Base-by-base conservation (phyloP, 2,888 invertebrate genomes). In the Teinopalpus imperialis region DNA sequence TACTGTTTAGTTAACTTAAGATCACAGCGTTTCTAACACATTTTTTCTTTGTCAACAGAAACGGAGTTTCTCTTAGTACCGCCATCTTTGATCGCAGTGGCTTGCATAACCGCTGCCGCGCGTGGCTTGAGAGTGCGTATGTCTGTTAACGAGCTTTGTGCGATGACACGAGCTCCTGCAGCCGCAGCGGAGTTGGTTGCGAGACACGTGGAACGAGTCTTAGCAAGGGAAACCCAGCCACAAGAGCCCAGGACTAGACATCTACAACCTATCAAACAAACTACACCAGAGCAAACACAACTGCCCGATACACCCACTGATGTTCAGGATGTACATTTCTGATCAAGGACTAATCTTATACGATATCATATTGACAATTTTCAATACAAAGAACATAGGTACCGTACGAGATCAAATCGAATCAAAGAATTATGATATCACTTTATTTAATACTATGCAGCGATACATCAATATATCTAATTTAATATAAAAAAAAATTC, bases 41-140 rank as follows among this genome's bases (percentile, higher is more conserved):
- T 26, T 31, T 13, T 56, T 50, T 50, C 35, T 51, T 82, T 81
- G 76, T 74, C 61, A 54, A 75, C 91, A 94, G 94, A 94, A 76
- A 92, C 93, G n/a, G 92, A 91, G 56, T 91, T 94, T 64, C 91
- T 94, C 52, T 89, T 92, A 66, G 92, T 92, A 43, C 91, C 92
- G 6, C 93, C 94, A 14, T 94, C 94, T 0, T 66, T 94, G 65
- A 90, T 94, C 9, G 94, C 94, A 0, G 90, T 92, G 5, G 93
- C 93, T 3, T 93, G 93, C 66, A 90, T 94, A 42, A 90, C 92
- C 29, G 92, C 93, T 0, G 93, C 94, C 0, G 91, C 92, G 5
- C 89, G 92, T 5, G 94, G 93, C 0, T 63, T 92, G 46, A 79
- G 85, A 6, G 83, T 87, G 26, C 69, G 75, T 46, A 76, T 87